phyloP scores from a whole-genome alignment of 2,797 vertebrate species.

The Lophotriccus pileatus region DNA sequence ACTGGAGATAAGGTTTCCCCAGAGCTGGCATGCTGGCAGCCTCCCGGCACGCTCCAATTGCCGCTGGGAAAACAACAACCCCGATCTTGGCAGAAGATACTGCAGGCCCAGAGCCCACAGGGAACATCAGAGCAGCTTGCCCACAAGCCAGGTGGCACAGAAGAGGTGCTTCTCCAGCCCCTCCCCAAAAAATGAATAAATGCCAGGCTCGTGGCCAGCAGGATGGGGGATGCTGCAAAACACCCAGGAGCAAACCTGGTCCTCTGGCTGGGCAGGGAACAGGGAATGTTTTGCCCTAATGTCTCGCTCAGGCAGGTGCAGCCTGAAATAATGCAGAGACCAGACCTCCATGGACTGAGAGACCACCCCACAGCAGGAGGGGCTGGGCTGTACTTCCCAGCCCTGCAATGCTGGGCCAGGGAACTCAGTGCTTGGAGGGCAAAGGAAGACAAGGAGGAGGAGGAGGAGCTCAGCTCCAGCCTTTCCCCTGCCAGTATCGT shows the following conservation, averaged over 20 bases:
- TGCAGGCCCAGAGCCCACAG: not conserved
- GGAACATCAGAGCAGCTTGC: not conserved
- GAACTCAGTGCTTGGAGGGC: not conserved
- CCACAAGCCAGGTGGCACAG: not conserved
- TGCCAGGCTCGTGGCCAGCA: not conserved
- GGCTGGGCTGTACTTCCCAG: not conserved
- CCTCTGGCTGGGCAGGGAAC: not conserved
- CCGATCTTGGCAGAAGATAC: not conserved
- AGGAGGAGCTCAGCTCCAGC: not conserved
- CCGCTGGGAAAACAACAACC: not conserved
- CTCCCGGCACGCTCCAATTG: accelerated
- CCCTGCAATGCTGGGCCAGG: not conserved
- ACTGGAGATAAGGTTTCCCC: not conserved
- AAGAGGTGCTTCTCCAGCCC: not conserved
- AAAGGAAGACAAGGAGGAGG: not conserved
- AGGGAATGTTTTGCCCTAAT: not conserved
- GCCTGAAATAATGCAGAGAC: not conserved
- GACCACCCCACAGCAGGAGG: not conserved
- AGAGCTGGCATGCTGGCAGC: not conserved
- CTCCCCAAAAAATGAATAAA: not conserved
- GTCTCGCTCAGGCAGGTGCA: not conserved
- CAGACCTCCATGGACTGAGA: not conserved
- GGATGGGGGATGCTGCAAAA: not conserved
- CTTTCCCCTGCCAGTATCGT: not conserved
- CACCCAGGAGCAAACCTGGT: not conserved